Evolutionary conservation across 2,797 vertebrate species (phyloP).

Genomic region (Hylomyscus alleni): DNA sequence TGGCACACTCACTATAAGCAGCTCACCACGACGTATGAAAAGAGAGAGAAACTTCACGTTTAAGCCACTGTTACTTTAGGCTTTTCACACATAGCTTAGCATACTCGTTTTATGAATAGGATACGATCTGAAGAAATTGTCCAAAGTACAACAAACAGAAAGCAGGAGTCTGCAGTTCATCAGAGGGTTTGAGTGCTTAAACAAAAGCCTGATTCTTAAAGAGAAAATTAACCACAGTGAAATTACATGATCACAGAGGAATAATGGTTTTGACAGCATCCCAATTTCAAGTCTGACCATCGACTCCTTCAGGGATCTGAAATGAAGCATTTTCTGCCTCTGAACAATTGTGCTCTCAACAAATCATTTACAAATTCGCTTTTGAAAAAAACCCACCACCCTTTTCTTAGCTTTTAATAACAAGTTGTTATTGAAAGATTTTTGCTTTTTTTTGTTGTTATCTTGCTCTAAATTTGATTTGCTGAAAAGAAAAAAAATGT

Average conservation of each 20-base stretch:
- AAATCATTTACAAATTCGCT: constrained; percentile 34
- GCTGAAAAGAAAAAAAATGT: not conserved
- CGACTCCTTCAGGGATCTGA: constrained; percentile 31
- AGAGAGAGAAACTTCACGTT: not conserved
- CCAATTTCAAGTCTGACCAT: constrained; percentile 15
- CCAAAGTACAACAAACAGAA: not conserved
- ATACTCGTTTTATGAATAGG: not conserved
- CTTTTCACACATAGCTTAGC: not conserved
- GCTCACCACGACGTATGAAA: not conserved
- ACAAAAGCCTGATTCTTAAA: not conserved
- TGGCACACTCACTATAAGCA: not conserved
- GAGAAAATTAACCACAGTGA: constrained; percentile 24
- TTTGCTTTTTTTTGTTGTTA: not conserved
- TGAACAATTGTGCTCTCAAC: constrained; percentile 32
- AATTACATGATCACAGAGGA: constrained; percentile 45
- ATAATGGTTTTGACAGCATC: constrained; percentile 60
- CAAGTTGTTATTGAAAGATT: constrained; percentile 6
- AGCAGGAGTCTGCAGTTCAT: not conserved
- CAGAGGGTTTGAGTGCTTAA: not conserved
- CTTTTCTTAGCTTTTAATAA: not conserved
- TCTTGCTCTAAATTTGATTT: constrained; percentile 33
- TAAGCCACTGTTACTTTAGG: not conserved
- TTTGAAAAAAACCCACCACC: not conserved
- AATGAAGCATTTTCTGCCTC: constrained; percentile 4
- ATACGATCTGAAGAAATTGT: not conserved